Conservation (phyloP, 2,797 vertebrate genomes). For the Halcyon badia region DNA sequence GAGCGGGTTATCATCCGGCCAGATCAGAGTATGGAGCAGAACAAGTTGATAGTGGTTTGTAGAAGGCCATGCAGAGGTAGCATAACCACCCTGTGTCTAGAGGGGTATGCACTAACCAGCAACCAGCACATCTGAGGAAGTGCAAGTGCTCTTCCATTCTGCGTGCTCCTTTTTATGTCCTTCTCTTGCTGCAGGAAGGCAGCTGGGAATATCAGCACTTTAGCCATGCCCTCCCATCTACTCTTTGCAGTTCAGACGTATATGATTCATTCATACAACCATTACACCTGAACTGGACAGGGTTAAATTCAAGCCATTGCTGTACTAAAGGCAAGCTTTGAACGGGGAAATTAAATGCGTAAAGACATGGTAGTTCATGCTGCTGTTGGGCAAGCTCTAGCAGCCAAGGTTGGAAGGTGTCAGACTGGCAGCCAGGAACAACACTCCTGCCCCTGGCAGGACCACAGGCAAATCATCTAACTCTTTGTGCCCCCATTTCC, state of each 20-base stretch:
- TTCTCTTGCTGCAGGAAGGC: not conserved
- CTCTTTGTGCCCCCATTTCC: not conserved
- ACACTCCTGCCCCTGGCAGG: not conserved
- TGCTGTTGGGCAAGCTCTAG: not conserved
- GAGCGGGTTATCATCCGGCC: not conserved
- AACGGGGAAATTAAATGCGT: not conserved
- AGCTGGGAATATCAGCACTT: not conserved
- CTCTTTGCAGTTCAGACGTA: not conserved
- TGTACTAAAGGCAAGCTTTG: not conserved
- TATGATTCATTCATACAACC: not conserved
- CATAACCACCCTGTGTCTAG: accelerated
- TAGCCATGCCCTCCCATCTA: not conserved
- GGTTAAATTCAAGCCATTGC: not conserved
- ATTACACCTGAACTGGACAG: not conserved
- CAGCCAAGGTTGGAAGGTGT: not conserved
- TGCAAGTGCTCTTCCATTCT: not conserved
- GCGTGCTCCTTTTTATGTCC: not conserved
- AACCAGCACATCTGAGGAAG: accelerated
- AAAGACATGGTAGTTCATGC: not conserved
- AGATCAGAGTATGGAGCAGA: not conserved
- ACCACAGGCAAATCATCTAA: not conserved
- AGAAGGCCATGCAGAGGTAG: not conserved
- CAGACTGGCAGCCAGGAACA: not conserved
- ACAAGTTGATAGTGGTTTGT: not conserved
- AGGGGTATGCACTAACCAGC: not conserved